phyloP scores from a whole-genome alignment of 2,797 vertebrate species.

The Mormyrops boulengeri region DNA sequence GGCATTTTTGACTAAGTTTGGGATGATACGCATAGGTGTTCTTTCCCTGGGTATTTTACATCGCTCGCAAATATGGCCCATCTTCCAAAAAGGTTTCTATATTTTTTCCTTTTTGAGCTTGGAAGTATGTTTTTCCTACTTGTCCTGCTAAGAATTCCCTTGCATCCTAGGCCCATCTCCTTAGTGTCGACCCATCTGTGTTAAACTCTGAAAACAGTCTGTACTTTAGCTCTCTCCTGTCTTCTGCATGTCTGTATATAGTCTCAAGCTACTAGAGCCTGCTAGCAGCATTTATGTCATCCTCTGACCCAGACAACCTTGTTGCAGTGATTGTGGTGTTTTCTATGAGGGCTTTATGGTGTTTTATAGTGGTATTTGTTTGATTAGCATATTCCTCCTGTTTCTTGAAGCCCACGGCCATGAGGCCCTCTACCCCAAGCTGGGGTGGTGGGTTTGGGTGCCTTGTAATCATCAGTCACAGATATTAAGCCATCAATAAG shows the following conservation, averaged over 20 bases:
- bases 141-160: background rate
- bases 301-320: background rate
- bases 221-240: background rate
- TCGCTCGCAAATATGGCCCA: background rate
- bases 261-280: background rate
- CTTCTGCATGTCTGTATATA: background rate
- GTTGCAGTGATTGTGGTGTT: background rate
- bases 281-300: background rate
- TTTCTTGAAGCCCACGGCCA: background rate
- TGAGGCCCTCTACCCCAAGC: background rate
- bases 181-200: background rate
- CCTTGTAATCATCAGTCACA: slow-evolving; percentile 66
- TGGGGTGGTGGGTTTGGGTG: slow-evolving; percentile 44
- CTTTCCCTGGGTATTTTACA: background rate
- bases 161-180: background rate
- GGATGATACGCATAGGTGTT: background rate
- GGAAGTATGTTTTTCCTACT: background rate
- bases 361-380: background rate
- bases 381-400: background rate
- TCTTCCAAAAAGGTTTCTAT: background rate
- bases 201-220: background rate
- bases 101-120: background rate
- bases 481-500: slow-evolving; percentile 66
- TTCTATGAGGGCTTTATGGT: background rate
- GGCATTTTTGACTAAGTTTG: background rate